Evolutionary conservation across 2,888 invertebrate genomes (phyloP).

Genomic region (Baronia brevicornis): DNA sequence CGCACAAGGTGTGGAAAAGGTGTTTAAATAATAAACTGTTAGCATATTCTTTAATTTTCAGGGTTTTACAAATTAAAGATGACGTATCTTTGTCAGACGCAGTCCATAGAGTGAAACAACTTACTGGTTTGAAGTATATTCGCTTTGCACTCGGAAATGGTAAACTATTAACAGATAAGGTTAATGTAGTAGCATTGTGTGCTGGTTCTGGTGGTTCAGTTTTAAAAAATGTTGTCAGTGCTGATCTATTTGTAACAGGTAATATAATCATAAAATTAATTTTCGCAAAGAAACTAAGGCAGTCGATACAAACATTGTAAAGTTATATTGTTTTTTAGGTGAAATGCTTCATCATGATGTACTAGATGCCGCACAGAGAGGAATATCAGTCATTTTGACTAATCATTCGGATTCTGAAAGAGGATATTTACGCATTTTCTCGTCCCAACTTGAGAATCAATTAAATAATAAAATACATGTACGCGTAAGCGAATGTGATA

Average conservation of each 20-base stretch:
- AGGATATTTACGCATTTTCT: conserved; percentile 83
- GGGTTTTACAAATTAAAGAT: conserved; percentile 38
- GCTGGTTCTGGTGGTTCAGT: conserved; percentile 92
- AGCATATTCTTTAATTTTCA: conserved; percentile 18
- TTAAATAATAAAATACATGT: conserved; percentile 76
- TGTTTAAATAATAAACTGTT: too few relatives aligned
- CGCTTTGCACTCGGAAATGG: conserved; percentile 81
- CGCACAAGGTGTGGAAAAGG: too few relatives aligned
- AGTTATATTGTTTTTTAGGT: too few relatives aligned
- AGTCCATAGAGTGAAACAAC: conserved; percentile 79
- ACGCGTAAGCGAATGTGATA: conserved; percentile 81
- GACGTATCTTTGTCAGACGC: conserved; percentile 72
- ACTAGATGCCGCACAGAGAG: conserved; percentile 87
- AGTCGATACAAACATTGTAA: too few relatives aligned
- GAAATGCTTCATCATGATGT: conserved; percentile 98
- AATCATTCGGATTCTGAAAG: conserved; percentile 97
- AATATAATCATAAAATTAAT: conserved; percentile 9
- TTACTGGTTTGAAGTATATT: conserved; percentile 81
- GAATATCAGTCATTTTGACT: conserved; percentile 87
- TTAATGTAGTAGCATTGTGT: conserved; percentile 85
- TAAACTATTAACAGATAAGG: conserved; percentile 49
- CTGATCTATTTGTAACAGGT: conserved; percentile 90
- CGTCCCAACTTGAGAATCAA: conserved; percentile 39
- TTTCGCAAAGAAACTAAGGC: too few relatives aligned
- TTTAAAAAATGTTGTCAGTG: conserved; percentile 77